Evolutionary conservation across 2,888 invertebrate species (phyloP).

Genomic region (Zygaena filipendulae): DNA sequence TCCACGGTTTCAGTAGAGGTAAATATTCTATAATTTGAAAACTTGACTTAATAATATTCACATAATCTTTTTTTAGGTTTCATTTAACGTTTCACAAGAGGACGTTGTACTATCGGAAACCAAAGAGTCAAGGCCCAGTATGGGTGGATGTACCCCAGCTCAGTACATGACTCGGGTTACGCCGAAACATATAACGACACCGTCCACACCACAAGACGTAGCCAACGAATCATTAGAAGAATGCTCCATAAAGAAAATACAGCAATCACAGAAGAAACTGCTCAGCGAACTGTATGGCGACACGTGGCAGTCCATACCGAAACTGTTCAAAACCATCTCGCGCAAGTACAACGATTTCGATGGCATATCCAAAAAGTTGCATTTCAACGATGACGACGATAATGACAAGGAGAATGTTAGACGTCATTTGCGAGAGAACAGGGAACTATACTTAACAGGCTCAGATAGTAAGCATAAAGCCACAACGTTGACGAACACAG

Average conservation of each 20-base stretch:
- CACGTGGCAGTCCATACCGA: constrained; percentile 61
- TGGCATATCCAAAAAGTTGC: constrained; percentile 38
- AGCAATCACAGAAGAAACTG: constrained; percentile 47
- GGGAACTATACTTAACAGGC: constrained; percentile 39
- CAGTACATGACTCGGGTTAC: constrained; percentile 48
- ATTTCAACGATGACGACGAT: constrained; percentile 37
- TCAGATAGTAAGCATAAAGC: constrained; percentile 37
- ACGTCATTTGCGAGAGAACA: constrained; percentile 30
- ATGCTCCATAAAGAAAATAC: constrained; percentile 48
- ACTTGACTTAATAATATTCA: not conserved
- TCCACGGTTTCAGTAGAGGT: too few species aligned
- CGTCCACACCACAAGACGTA: constrained; percentile 43
- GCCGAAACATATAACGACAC: constrained; percentile 33
- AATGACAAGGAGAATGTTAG: constrained; percentile 47
- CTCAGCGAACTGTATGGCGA: constrained; percentile 66
- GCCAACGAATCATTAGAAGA: constrained; percentile 47
- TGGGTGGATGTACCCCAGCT: constrained; percentile 51
- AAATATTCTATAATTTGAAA: not conserved
- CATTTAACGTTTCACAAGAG: constrained; percentile 34
- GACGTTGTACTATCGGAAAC: constrained; percentile 21
- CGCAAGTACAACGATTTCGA: constrained; percentile 32
- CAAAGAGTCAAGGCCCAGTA: constrained; percentile 30
- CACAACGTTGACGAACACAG: constrained; percentile 24
- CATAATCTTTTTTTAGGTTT: constrained; percentile 43
- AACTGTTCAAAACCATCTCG: constrained; percentile 40